These are phyloP conservation scores for Gymnocypris eckloni DNA, from an alignment of 2,797 vertebrate species.

Conservation along the genomic window DNA sequence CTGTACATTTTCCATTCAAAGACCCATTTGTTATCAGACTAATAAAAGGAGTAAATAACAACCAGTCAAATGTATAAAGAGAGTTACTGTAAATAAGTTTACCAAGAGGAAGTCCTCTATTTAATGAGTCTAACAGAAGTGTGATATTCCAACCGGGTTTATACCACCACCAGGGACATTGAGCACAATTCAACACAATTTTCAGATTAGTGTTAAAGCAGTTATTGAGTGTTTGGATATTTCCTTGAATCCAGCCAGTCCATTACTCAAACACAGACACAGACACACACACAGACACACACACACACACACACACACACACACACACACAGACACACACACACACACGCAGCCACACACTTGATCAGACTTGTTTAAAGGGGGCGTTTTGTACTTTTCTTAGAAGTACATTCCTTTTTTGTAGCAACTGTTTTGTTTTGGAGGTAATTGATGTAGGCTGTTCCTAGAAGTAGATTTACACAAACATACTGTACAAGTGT, in stretches of 20 bases:
- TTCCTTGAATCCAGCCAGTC: conserved; percentile 1
- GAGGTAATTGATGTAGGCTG: neutral
- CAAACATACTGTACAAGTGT: conserved; percentile 12
- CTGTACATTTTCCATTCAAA: neutral
- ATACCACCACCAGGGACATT: neutral
- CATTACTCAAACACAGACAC: neutral
- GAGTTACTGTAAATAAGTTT: neutral
- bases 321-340: neutral
- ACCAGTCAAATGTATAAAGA: neutral
- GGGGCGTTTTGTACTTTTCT: neutral
- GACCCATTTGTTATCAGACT: neutral
- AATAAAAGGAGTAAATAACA: neutral
- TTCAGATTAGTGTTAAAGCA: neutral
- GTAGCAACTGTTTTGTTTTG: neutral
- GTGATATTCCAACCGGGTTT: neutral
- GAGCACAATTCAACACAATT: neutral
- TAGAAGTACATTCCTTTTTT: conserved; percentile 7
- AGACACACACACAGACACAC: conserved; percentile 4
- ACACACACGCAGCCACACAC: neutral
- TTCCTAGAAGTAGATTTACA: conserved; percentile 12
- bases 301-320: conserved; percentile 4
- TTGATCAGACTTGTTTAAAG: conserved; percentile 17
- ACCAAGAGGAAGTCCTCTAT: neutral
- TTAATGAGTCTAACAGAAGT: neutral
- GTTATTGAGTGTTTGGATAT: neutral